Base-by-base conservation (phyloP, 1,140 invertebrate genomes). In the Archivesica marissinica region DNA sequence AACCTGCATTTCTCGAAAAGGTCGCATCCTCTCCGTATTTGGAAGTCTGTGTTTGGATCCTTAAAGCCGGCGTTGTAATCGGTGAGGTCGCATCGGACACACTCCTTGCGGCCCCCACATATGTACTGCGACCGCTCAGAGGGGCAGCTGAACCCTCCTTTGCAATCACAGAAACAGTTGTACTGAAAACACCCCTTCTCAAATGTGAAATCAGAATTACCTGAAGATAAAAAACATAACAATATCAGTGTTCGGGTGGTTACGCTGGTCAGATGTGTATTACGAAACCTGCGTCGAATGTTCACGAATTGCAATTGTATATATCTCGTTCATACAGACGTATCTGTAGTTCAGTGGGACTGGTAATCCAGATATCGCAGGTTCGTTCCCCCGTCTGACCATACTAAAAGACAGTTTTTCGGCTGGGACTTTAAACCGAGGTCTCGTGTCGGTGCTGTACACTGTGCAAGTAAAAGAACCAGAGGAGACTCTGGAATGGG, bases 61-160 rank as follows among this genome's bases (percentile, higher is more conserved):
- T 78, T 78, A 17, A 38, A 56, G 25, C 54, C 39, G 13, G 28
- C 74, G 28, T 59, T 59, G 50, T 72, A 72, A 17, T 86, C 76
- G 2, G 85, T 85, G 39, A 86, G 78, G 11, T 87, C 54, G 79
- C 88, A 89, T 38, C 68, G n/a, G 6, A 39, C 56, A 28, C 87
- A 87, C 20, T 74, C 33, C 66, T 59, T 28, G 23, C 41, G 52
- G 15, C 54, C 85, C 0, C 13, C 54, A 72, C 90, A 89, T 25
- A 86, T 87, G 35, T 90, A 83, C 23, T 78, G 25, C 0, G 74
- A 76, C 38, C 50, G 56, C 20, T 75, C 50, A 9, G 47, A 59
- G 1, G 88, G 89, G 44, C 90, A 89, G 33, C 72, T 74, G 74
- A 76, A 86, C 2, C 87, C 61, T 23, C 89, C 89, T 64, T 88